Conservation (phyloP, 2,888 invertebrate genomes). For the Andricus quercusramuli region DNA sequence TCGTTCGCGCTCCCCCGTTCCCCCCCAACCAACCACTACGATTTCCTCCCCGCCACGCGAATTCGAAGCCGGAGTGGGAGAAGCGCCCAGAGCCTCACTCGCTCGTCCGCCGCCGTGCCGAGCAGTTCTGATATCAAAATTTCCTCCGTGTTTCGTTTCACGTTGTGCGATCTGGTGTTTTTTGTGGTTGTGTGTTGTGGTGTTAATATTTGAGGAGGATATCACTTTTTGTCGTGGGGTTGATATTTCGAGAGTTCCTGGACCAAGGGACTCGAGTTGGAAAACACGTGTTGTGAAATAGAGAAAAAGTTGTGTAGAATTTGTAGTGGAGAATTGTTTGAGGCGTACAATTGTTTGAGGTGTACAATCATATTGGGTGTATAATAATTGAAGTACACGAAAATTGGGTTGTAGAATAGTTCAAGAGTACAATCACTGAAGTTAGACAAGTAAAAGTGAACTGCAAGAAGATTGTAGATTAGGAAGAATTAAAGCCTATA, state of each 20-base stretch:
- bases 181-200: conserved; percentile 33
- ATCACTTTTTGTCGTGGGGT: not conserved
- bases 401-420: not conserved
- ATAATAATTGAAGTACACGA: too few species aligned
- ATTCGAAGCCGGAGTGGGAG: conserved; percentile 48
- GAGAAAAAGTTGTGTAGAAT: not conserved
- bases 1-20: conserved; percentile 41
- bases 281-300: conserved; percentile 9
- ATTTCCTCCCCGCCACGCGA: conserved; percentile 48
- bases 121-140: conserved; percentile 64
- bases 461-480: not conserved
- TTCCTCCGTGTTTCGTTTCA: conserved; percentile 48
- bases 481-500: not conserved
- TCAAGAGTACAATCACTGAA: not conserved
- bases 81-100: conserved; percentile 71
- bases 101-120: conserved; percentile 76
- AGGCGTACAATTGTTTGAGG: too few species aligned
- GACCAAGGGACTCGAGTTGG: not conserved
- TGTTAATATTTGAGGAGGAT: not conserved
- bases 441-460: not conserved
- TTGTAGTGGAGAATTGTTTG: too few species aligned
- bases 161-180: conserved; percentile 61
- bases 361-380: too few species aligned
- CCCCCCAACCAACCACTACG: conserved; percentile 45
- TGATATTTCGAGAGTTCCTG: not conserved